These are phyloP conservation scores for Aix galericulata DNA, from an alignment of 2,113 vertebrate species.

Conservation along the genomic window DNA sequence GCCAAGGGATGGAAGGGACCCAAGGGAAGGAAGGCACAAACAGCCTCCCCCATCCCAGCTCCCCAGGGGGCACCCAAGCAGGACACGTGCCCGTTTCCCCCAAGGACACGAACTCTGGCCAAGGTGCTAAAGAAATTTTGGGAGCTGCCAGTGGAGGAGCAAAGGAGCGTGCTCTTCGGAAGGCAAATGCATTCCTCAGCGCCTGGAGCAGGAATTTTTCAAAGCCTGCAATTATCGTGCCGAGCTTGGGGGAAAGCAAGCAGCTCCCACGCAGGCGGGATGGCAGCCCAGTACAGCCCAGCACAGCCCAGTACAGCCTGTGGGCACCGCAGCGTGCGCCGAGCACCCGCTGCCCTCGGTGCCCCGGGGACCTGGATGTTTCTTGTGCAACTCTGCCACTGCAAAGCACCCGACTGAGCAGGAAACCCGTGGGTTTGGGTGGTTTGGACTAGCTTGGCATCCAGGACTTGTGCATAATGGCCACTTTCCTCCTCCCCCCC, in stretches of 20 bases:
- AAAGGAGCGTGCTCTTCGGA: background rate
- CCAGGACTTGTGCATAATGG: background rate
- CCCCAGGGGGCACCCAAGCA: background rate
- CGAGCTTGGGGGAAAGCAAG: background rate
- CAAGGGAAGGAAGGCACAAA: background rate
- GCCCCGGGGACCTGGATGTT: background rate
- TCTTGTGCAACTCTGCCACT: background rate
- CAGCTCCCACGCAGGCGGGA: conserved; percentile 11
- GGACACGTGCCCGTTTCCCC: background rate
- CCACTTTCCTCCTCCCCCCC: background rate
- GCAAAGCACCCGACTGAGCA: background rate
- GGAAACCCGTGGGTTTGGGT: background rate
- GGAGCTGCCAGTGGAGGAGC: background rate
- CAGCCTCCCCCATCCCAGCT: background rate
- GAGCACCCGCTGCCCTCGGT: background rate
- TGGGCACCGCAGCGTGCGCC: background rate
- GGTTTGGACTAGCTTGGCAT: background rate
- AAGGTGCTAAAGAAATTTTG: background rate
- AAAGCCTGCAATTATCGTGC: background rate
- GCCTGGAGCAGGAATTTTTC: conserved; percentile 44
- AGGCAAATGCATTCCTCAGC: conserved; percentile 5
- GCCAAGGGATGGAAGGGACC: background rate
- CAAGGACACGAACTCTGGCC: conserved; percentile 38
- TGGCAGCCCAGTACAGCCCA: background rate
- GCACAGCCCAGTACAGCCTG: background rate